Base-by-base conservation (phyloP, 2,888 invertebrate genomes). In the Clostera curtula region DNA sequence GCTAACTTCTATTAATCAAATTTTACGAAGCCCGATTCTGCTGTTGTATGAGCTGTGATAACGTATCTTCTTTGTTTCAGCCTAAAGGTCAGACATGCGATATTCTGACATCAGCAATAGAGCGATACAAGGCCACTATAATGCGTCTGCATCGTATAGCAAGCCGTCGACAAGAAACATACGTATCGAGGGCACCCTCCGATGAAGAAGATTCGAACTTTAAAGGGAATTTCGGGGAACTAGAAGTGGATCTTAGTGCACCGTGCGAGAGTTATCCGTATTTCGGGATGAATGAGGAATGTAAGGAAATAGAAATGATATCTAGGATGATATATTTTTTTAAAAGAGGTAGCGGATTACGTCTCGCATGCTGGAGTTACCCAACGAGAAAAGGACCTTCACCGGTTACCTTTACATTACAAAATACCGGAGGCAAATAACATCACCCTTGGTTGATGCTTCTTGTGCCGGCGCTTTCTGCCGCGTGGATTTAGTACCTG, bases 231-330 rank as follows among this genome's bases (percentile, higher is more conserved):
- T 19, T 91, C n/a, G 59, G 62, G 6, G 48, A 64, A 8, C 52
- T 93, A 7, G 55, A 76, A 7, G 77, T 94, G 1, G 62, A 85
- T 16, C 66, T 93, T 24, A 71, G 64, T 11, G 63, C 75, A 4
- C 68, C 85, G 0, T 95, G 95, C 60, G 88, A 90, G 49, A 70
- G 74, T 0, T 85, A 85, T 51, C 95, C 95, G 0, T 69, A 86
- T 35, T 70, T 89, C 16, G 66, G 85, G 24, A 93, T 93, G 89
- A 88, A 91, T 57, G 96, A 96, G 73, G 86, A 87, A 45, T 95
- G 92, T 93, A 84, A 86, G 89, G 66, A 28, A 12, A 3, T 18
- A 9, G 1, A 14, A 9, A 12, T 4, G 14, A 12, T 12, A 13
- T 9, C 7, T 5, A 5, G 4, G 6, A n/a, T n/a, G n/a, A n/a